phyloP scores from a whole-genome alignment of 1,140 invertebrate genomes.

The Magallana angulata region DNA sequence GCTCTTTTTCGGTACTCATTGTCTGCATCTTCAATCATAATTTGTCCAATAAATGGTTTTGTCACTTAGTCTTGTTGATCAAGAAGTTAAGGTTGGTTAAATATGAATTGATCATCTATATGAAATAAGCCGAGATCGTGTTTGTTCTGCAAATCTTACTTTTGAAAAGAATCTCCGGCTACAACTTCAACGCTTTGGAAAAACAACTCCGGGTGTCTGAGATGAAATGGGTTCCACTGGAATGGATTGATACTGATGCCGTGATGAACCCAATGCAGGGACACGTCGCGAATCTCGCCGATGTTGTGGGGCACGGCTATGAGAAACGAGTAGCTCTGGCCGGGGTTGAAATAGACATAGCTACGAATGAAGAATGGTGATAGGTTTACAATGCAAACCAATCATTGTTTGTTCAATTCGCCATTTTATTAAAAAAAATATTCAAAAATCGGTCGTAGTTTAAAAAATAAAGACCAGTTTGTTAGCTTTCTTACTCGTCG shows the following conservation, averaged over 20 bases:
- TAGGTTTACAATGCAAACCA: too few relatives aligned
- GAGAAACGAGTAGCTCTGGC: slow-evolving; percentile 54
- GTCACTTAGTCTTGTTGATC: too few relatives aligned
- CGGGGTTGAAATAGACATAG: slow-evolving; percentile 51
- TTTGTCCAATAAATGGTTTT: too few relatives aligned
- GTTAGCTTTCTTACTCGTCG: slow-evolving; percentile 38
- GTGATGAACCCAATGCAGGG: slow-evolving; percentile 55
- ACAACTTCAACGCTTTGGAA: slow-evolving; percentile 46
- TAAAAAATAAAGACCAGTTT: too few relatives aligned
- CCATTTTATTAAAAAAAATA: too few relatives aligned
- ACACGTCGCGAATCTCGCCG: slow-evolving; percentile 52
- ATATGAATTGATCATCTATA: neutral
- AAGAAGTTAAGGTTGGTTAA: too few relatives aligned
- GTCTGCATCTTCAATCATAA: too few relatives aligned
- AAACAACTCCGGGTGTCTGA: slow-evolving; percentile 58
- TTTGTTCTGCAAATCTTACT: slow-evolving; percentile 47
- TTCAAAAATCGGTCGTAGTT: too few relatives aligned
- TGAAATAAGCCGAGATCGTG: neutral
- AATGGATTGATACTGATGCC: slow-evolving; percentile 45
- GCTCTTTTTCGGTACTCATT: too few relatives aligned
- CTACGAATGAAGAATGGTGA: slow-evolving; percentile 42
- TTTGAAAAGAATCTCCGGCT: slow-evolving; percentile 33
- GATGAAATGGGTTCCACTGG: slow-evolving; percentile 57
- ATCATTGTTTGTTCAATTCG: too few relatives aligned
- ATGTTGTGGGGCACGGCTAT: slow-evolving; percentile 52